Base-by-base conservation (phyloP, 2,888 invertebrate genomes). In the Drosophila buzzatii region DNA sequence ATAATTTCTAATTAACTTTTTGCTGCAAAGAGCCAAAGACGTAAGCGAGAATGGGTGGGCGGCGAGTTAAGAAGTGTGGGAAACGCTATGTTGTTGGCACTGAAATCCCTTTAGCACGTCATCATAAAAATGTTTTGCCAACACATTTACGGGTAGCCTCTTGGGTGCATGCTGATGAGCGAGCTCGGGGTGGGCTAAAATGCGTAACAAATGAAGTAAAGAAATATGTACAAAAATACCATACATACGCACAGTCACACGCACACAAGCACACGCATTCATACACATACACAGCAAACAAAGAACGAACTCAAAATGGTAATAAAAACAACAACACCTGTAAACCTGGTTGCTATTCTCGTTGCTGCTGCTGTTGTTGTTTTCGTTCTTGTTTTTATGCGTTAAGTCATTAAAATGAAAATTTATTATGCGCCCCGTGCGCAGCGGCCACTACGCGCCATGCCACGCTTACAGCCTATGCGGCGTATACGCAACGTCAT, bases 391-490 rank as follows among this genome's bases (percentile, higher is more conserved):
- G 77, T 71, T 77, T 85, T 89, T 82, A 83, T 80, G 88, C 82
- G 79, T 77, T 77, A 79, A 83, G 85, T 83, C 89, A 87, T 87
- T 82, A 88, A 91, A 91, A 91, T 91, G 90, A 90, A 85, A 90
- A 91, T 91, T 91, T 91, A 91, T 91, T 90, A 88, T 81, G 70
- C 79, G 81, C 75, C 68, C 69, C 63, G 60, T 65, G 39, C 53
- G 27, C 44, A 31, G 60, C 58, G 56, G 55, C 74, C 62, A 56
- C 76, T 35, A 44, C 47, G 65, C 39, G 53, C 27, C 39, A 31
- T 55, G 41, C 56, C 68, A 37, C 45, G 49, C 59, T 42, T 27
- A 47, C 68, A 39, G 84, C 84, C 86, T 81, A 83, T 57, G 33
- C 27, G 72, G 73, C 80, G 77, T 82, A 85, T 82, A 79, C 75